phyloP scores from a whole-genome alignment of 2,888 invertebrate genomes.

The Standfussiana lucernea region DNA sequence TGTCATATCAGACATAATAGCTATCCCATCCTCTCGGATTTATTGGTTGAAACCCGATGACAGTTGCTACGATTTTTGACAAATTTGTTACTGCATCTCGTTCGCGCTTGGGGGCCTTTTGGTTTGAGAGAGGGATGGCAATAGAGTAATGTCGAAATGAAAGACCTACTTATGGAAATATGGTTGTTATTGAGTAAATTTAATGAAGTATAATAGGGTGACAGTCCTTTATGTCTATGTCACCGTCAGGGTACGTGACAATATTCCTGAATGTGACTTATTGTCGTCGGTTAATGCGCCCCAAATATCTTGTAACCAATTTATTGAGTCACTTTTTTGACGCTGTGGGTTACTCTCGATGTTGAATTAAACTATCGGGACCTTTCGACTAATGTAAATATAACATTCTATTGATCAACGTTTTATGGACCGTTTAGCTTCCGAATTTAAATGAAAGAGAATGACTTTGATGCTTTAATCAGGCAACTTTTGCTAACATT shows the following conservation, averaged over 20 bases:
- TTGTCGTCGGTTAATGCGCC: slow-evolving; percentile 72
- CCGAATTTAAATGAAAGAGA: slow-evolving; percentile 15
- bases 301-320: slow-evolving; percentile 66
- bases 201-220: slow-evolving; percentile 86
- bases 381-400: slow-evolving; percentile 31
- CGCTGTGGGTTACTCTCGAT: slow-evolving; percentile 29
- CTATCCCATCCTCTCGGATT: slow-evolving; percentile 86
- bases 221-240: slow-evolving; percentile 79
- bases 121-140: slow-evolving; percentile 67
- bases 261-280: slow-evolving; percentile 80
- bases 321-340: slow-evolving; percentile 64
- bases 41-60: slow-evolving; percentile 89
- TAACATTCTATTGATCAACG: slow-evolving; percentile 3
- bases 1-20: slow-evolving; percentile 90
- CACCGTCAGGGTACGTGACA: slow-evolving; percentile 77
- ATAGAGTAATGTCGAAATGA: slow-evolving; percentile 73
- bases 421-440: slow-evolving; percentile 19
- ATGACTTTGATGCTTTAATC: background rate
- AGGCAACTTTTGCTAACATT: too few species aligned
- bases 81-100: slow-evolving; percentile 76
- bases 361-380: slow-evolving; percentile 24
- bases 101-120: slow-evolving; percentile 57
- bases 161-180: slow-evolving; percentile 86
- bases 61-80: slow-evolving; percentile 85
- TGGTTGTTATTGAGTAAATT: slow-evolving; percentile 86